A percentile compares a stretch with the other conserved stretches of the same genome.
Conservation (phyloP, 2,113 vertebrate species). For the Bettongia penicillata region DNA sequence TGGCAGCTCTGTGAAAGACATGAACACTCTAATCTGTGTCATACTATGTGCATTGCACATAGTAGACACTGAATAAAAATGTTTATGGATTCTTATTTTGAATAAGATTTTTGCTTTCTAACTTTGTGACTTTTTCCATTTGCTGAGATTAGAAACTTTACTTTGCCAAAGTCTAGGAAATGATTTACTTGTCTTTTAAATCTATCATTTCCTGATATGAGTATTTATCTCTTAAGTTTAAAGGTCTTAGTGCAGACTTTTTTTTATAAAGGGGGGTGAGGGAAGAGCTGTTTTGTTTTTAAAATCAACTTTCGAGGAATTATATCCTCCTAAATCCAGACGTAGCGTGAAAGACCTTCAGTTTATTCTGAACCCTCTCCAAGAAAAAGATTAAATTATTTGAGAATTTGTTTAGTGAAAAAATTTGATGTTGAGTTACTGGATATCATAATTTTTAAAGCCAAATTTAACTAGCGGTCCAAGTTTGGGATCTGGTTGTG, state of each 20-base stretch:
- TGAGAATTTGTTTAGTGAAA: conserved; percentile 71
- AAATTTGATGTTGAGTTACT: conserved; percentile 62
- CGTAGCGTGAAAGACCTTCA: conserved; percentile 16
- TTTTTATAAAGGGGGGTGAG: conserved; percentile 26
- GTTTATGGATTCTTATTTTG: conserved; percentile 78
- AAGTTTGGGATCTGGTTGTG: conserved; percentile 4
- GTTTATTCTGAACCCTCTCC: conserved; percentile 70
- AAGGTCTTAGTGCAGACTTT: conserved; percentile 78
- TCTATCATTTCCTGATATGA: conserved; percentile 85
- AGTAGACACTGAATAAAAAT: conserved; percentile 50
- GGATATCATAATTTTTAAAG: conserved; percentile 54
- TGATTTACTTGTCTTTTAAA: conserved; percentile 88
- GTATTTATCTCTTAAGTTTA: conserved; percentile 74
- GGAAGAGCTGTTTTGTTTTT: conserved; percentile 67
- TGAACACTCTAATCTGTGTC: not conserved
- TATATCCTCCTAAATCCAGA: conserved; percentile 60
- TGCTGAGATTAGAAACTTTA: conserved; percentile 79
- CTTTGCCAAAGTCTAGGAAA: conserved; percentile 86
- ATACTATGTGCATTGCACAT: not conserved
- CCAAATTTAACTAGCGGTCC: conserved; percentile 45
- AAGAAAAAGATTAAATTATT: conserved; percentile 79
- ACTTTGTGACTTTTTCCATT: conserved; percentile 81
- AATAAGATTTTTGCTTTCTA: conserved; percentile 81
- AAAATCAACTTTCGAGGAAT: conserved; percentile 78
- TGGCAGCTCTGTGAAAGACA: conserved; percentile 63